Conservation (phyloP, 2,113 vertebrate genomes). For the Acanthochromis polyacanthus region DNA sequence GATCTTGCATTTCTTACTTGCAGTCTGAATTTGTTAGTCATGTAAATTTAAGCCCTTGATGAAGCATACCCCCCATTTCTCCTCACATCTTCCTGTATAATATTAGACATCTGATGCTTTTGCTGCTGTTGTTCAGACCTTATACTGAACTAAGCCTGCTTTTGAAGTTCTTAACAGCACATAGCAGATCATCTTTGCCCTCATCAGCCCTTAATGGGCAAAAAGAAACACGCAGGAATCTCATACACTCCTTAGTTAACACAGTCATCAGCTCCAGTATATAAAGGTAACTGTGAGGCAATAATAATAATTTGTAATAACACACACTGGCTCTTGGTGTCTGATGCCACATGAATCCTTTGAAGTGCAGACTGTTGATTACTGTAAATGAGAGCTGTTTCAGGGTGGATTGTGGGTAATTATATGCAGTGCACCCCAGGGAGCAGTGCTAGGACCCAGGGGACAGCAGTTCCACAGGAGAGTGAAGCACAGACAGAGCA, state of each 20-base stretch:
- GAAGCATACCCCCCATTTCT: constrained; percentile 53
- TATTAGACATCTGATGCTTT: constrained; percentile 66
- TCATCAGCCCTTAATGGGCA: constrained; percentile 70
- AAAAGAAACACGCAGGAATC: constrained; percentile 48
- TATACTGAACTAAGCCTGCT: constrained; percentile 70
- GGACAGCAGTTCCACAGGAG: constrained; percentile 81
- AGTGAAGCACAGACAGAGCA: constrained; percentile 82
- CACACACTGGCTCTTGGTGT: constrained; percentile 74
- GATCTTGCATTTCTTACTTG: constrained; percentile 77
- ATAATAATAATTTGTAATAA: constrained; percentile 83
- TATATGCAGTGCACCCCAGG: constrained; percentile 84
- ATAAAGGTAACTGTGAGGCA: constrained; percentile 74
- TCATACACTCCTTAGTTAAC: constrained; percentile 63
- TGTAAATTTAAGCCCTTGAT: constrained; percentile 79
- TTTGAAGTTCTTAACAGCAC: constrained; percentile 77
- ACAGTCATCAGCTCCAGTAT: constrained; percentile 59
- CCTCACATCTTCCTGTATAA: constrained; percentile 61
- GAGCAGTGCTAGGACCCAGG: constrained; percentile 81
- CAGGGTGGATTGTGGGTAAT: constrained; percentile 87
- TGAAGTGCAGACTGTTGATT: constrained; percentile 86
- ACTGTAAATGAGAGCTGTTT: constrained; percentile 86
- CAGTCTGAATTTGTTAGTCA: constrained; percentile 78
- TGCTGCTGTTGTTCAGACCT: constrained; percentile 71
- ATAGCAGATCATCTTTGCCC: constrained; percentile 60
- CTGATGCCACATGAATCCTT: constrained; percentile 82